Evolutionary conservation across 1,140 invertebrate genomes (phyloP).

Genomic region (Planococcus citri): DNA sequence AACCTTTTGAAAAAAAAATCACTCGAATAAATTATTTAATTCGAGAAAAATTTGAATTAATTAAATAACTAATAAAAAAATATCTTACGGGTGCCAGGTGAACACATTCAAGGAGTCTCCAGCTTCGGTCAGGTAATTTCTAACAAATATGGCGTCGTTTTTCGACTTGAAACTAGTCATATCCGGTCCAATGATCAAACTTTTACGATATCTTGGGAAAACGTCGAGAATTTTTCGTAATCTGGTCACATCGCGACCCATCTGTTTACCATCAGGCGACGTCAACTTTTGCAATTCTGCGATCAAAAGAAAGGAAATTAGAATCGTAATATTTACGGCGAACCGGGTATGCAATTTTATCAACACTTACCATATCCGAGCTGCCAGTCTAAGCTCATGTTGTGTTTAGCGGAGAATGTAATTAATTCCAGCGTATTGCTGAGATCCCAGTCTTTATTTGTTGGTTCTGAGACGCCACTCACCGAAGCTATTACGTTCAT

Average conservation of each 20-base stretch:
- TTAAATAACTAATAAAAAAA: constrained; percentile 26
- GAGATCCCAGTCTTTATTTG: constrained; percentile 37
- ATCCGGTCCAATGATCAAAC: constrained; percentile 35
- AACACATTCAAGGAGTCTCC: constrained; percentile 41
- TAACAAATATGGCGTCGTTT: constrained; percentile 40
- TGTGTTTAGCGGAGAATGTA: constrained; percentile 41
- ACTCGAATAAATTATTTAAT: constrained; percentile 24
- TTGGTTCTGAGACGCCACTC: constrained; percentile 7
- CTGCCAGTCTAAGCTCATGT: constrained; percentile 45
- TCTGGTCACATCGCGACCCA: constrained; percentile 39
- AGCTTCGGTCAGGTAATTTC: constrained; percentile 41
- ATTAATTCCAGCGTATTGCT: constrained; percentile 40
- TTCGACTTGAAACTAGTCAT: constrained; percentile 31
- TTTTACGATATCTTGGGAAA: constrained; percentile 37
- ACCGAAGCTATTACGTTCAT: constrained; percentile 32
- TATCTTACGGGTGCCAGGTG: constrained; percentile 51
- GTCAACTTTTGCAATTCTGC: neutral
- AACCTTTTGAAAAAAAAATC: neutral
- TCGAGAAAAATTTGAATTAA: constrained; percentile 29
- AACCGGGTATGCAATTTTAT: constrained; percentile 32
- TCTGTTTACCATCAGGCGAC: constrained; percentile 28
- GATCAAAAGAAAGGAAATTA: neutral
- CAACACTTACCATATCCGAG: constrained; percentile 44
- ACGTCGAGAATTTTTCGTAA: constrained; percentile 43
- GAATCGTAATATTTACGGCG: constrained; percentile 29